Evolutionary conservation across 2,888 invertebrate species (phyloP), one percentile per base, ranked within the genome.

Genomic region (Corythucha ciliata): DNA sequence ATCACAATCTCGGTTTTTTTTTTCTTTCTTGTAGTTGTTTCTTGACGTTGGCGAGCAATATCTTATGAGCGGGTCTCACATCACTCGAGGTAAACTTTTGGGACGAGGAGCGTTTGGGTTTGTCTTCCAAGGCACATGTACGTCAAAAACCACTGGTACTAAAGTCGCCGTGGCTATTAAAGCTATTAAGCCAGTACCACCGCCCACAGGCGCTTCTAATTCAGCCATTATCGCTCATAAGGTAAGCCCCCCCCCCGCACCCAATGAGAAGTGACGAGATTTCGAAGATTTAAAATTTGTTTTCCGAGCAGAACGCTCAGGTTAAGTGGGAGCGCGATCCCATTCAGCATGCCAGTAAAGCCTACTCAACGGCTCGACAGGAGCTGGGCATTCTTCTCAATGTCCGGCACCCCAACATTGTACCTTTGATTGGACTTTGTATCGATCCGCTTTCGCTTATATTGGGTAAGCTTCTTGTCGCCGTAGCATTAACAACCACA

Each of bases 101-200:
- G 97, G 97, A 0, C 80, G 94, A n/a, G 98, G 98, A 2, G 94
- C 96, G 0, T 98, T 97, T 72, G 97, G 97, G 2, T 93, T 96
- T 62, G 98, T 98, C 7, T 91, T 92, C 67, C 79, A 83, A 62
- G 91, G 85, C 1, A 74, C 74, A 4, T 84, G 82, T 67, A 79
- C 79, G 57, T 66, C 75, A 39, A 71, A 77, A 37, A 57, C 62
- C 7, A 60, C 76, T 34, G 73, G 74, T 7, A 70, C 74, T 2
- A 73, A 75, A 46, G 73, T 77, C 18, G 78, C 83, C 53, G 87
- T 94, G 1, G 96, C 97, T 0, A 81, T 96, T 72, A 97, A 97
- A 72, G 91, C 94, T 79, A 70, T 96, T 52, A 93, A 94, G 68
- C 94, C 96, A 0, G 89, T 92, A 8, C 84, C 88, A 53, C 92